phyloP scores from a whole-genome alignment of 2,888 invertebrate species.

The Noctua comes region DNA sequence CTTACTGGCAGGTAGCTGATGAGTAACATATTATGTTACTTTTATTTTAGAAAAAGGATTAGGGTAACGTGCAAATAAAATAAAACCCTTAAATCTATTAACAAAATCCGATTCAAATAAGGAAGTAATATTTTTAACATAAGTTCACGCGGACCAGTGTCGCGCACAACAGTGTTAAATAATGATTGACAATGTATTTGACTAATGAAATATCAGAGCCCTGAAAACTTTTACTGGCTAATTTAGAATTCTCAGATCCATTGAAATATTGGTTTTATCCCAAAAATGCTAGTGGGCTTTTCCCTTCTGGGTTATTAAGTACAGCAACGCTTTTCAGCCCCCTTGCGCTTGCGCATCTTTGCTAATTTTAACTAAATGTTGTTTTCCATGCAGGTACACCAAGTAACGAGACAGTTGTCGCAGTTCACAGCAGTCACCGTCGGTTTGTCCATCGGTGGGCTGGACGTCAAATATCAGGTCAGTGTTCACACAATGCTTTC shows the following conservation, averaged over 20 bases:
- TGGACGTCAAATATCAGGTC: constrained; percentile 94
- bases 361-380: not conserved
- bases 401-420: constrained; percentile 97
- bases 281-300: not conserved
- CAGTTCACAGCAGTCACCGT: constrained; percentile 96
- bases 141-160: too few relatives aligned
- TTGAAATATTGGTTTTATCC: not conserved
- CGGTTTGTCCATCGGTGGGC: constrained; percentile 96
- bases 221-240: not conserved
- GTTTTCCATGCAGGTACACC: constrained; percentile 92
- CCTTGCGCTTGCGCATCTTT: not conserved
- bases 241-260: not conserved
- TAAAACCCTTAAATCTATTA: too few relatives aligned
- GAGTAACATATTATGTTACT: too few relatives aligned
- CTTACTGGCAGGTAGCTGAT: too few relatives aligned
- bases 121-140: too few relatives aligned
- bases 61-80: too few relatives aligned
- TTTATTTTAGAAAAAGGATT: too few relatives aligned
- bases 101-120: too few relatives aligned
- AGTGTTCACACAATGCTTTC: not conserved
- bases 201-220: not conserved
- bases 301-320: not conserved
- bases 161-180: too few relatives aligned
- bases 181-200: too few relatives aligned
- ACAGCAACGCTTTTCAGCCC: not conserved